A percentile compares a stretch with the other conserved stretches of the same genome.
phyloP scores from a whole-genome alignment of 2,113 vertebrate species.

The Grus americana region DNA sequence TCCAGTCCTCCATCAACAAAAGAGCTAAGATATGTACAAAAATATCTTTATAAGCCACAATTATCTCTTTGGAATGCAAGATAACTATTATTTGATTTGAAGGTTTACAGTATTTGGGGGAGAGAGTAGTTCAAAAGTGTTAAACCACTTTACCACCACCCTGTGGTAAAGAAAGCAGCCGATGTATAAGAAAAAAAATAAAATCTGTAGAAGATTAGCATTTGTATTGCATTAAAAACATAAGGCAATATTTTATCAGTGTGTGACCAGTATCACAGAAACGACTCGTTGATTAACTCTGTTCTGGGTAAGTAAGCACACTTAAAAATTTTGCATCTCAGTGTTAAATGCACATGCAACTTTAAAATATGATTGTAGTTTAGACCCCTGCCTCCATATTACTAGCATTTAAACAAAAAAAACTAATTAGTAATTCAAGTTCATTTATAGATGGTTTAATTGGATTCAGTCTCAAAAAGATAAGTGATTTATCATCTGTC shows the following conservation, averaged over 20 bases:
- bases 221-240: background rate
- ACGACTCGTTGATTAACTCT: background rate
- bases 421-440: constrained; percentile 41
- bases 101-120: background rate
- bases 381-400: background rate
- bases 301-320: background rate
- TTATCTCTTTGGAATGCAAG: background rate
- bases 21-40: background rate
- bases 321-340: background rate
- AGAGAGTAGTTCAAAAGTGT: background rate
- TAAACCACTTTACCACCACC: background rate
- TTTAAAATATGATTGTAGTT: background rate
- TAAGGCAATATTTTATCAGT: background rate
- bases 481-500: background rate
- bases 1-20: background rate
- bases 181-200: background rate
- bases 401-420: constrained; percentile 63
- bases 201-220: background rate
- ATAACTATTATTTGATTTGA: background rate
- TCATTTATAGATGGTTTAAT: constrained; percentile 73
- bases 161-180: background rate
- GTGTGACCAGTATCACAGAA: background rate
- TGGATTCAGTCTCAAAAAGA: constrained; percentile 49
- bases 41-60: background rate
- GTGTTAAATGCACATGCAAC: background rate